Evolutionary conservation across 2,113 vertebrate genomes (phyloP).

Genomic region (Hirundichthys speculiger): DNA sequence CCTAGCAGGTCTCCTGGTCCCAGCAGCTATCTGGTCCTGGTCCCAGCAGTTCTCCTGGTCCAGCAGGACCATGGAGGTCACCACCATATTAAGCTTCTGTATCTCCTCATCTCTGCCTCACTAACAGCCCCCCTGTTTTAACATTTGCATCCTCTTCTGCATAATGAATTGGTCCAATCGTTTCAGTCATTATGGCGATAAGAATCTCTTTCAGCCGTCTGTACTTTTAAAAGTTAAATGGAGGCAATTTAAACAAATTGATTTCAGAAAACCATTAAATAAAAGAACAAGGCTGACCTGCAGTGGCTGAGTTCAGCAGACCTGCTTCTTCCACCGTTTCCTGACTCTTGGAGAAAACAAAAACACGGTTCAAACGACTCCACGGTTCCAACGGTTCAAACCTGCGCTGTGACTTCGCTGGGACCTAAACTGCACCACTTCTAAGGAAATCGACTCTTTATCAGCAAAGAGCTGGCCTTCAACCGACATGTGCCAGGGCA

Average conservation of each 20-base stretch:
- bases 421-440: no score
- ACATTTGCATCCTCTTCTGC: constrained; percentile 72
- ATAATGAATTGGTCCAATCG: constrained; percentile 79
- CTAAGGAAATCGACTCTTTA: no score
- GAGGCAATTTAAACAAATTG: constrained; percentile 82
- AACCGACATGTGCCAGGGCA: no score
- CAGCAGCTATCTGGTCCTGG: no score
- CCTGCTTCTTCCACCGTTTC: constrained; percentile 16
- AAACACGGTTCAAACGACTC: neutral
- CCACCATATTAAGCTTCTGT: constrained; percentile 44
- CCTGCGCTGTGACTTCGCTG: no score
- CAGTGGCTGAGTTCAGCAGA: constrained; percentile 54
- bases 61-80: no score
- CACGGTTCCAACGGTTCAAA: no score
- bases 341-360: constrained; percentile 12
- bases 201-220: constrained; percentile 62
- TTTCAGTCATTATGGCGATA: constrained; percentile 80
- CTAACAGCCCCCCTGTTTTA: constrained; percentile 56
- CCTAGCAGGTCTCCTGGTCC: no score
- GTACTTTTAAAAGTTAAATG: constrained; percentile 75
- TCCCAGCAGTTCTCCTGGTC: no score
- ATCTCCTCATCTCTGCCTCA: constrained; percentile 69
- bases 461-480: no score
- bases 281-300: constrained; percentile 55
- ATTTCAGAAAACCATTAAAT: constrained; percentile 81